phyloP scores from a whole-genome alignment of 2,797 vertebrate species.

The Craterocephalus amniculus region DNA sequence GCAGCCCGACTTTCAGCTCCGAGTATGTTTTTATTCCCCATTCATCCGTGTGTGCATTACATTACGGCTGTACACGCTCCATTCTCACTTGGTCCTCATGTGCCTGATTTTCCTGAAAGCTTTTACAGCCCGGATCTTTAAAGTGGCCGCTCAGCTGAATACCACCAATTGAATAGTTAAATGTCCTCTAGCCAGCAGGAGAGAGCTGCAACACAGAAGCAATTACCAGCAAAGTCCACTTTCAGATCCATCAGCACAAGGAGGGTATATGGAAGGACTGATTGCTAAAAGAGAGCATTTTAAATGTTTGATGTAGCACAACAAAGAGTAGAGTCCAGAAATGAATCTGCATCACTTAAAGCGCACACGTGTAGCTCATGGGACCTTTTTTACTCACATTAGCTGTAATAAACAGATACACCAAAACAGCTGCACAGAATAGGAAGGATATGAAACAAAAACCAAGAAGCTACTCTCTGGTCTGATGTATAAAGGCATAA shows the following conservation, averaged over 20 bases:
- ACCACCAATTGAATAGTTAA: constrained; percentile 41
- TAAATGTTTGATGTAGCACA: constrained; percentile 4
- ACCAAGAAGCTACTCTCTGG: not conserved
- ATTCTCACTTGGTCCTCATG: constrained; percentile 43
- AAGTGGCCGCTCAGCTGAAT: constrained; percentile 60
- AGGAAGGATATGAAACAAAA: not conserved
- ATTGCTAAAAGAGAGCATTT: constrained; percentile 34
- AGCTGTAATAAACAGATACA: not conserved
- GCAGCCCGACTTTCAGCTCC: constrained; percentile 15
- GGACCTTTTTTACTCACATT: constrained; percentile 2
- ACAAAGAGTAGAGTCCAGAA: constrained; percentile 18
- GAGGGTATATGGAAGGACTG: constrained; percentile 18
- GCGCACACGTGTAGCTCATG: constrained; percentile 1
- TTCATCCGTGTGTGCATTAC: constrained; percentile 44
- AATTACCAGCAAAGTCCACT: constrained; percentile 54
- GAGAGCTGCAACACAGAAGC: constrained; percentile 46
- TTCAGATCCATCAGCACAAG: constrained; percentile 32
- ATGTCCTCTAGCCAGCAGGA: constrained; percentile 45
- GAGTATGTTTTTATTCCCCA: constrained; percentile 37
- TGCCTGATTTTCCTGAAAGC: constrained; percentile 50
- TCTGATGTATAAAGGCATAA: not conserved
- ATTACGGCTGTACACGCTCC: constrained; percentile 43
- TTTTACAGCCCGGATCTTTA: constrained; percentile 52
- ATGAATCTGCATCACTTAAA: constrained; percentile 7
- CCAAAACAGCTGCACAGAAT: not conserved